Base-by-base conservation (phyloP, 92 coral and sea anemone genomes). In the Epizoanthus rinbou region DNA sequence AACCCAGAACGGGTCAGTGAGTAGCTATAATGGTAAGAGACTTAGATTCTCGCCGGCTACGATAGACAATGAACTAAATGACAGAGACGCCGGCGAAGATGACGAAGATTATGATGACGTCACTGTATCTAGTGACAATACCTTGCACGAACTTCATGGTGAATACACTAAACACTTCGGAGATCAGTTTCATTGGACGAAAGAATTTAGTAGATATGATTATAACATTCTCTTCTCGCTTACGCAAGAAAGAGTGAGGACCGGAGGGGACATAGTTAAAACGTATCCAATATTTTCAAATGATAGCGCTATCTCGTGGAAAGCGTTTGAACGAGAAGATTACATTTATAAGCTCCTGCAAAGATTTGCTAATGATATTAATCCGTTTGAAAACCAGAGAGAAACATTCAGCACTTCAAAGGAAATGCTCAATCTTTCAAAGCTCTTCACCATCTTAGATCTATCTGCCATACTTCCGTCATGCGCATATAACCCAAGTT, bases 401-500 rank as follows among this genome's bases (percentile, higher is more conserved):
- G 22, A 59, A 16, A 59, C 21, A n/a, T 19, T n/a, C 15, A 60
- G 9, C 11, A 1, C 5, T 7, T 60, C 45, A 5, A 43, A 21
- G 6, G 69, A 64, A 41, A 6, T 37, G 1, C 0, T 10, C 18
- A 21, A 35, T 21, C 41, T 59, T 37, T 31, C 35, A 8, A 19
- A 76, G 21, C 69, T 69, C 56, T 59, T 84, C 31, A 62, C 50
- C 60, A 73, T 66, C 35, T 21, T 66, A 7, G 84, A 71, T 16
- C 62, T 91, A 23, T 76, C 87, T 37, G 75, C 80, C n/a, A 52
- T 78, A 31, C 85, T 90, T 8, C 80, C 82, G 52, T 58, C 71
- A n/a, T 86, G 91, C 75, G 67, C 86, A 0, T 79, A 80, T 33
- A 74, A 60, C 6, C 95, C 95, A 15, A 85, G 86, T 5, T 91